Evolutionary conservation across 1,140 invertebrate genomes (phyloP), one percentile per base, ranked within the genome.

Genomic region (Saxidomus purpurata): DNA sequence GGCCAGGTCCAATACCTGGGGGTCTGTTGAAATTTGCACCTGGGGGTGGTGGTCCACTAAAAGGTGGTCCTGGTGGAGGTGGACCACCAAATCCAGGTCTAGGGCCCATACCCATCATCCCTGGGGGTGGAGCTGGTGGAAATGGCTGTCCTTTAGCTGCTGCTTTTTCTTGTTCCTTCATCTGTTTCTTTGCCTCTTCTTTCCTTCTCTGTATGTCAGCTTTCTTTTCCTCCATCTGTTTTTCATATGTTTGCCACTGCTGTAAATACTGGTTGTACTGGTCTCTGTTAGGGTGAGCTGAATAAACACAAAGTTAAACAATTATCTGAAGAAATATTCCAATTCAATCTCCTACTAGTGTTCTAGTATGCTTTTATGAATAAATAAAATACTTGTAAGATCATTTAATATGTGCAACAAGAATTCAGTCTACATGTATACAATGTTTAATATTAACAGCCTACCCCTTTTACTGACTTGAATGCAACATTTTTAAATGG

Each of bases 201-300:
- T 94, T 95, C 81, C 93, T 90, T 69, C 31, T 88, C 4, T 86
- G n/a, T 25, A 95, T 93, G 25, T 92, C 91, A 22, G 67, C 67
- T 43, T 89, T 92, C 61, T 94, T 92, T 15, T 88, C 84, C 40
- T 94, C 94, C 95, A 96, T 96, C 74, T 96, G 94, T 40, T 92
- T 89, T 61, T 96, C 94, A 92, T 95, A 95, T 28, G 93, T 89
- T 61, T 95, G 93, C 94, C 95, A 96, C 91, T 96, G 96, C 15
- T 94, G 90, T 79, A 95, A 94, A 90, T 96, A 96, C 83, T 94
- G 94, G 11, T 92, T 87, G 91, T 93, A 96, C 82, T 95, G 95
- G 38, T 96, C 95, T 87, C 94, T 93, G 83, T 96, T 95, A 11
- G 96, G 96, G 89, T 96, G 95, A 90, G 95, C 94, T 95, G 90